Conservation (phyloP, 2,888 invertebrate species). For the Hemaris fuciformis region DNA sequence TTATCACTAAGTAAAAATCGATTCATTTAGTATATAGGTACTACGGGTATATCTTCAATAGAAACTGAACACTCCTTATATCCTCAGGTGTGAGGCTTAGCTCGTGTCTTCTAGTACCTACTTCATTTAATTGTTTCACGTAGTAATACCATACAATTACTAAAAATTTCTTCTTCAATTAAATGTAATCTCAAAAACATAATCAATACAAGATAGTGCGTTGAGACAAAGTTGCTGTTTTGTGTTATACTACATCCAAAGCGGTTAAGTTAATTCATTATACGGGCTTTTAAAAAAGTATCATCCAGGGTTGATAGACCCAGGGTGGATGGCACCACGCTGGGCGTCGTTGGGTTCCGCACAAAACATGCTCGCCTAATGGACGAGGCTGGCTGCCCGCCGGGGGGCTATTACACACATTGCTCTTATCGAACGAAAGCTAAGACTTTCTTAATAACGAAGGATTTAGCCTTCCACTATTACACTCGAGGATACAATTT, state of each 20-base stretch:
- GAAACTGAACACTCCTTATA: too few relatives aligned
- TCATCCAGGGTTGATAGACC: conserved; percentile 36
- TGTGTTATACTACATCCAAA: background rate
- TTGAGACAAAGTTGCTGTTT: too few relatives aligned
- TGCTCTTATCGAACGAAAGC: conserved; percentile 62
- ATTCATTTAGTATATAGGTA: too few relatives aligned
- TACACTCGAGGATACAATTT: conserved; percentile 34
- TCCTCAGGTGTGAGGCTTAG: too few relatives aligned
- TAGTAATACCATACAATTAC: too few relatives aligned
- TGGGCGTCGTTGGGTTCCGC: conserved; percentile 62
- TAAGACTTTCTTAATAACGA: conserved; percentile 61
- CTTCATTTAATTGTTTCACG: too few relatives aligned
- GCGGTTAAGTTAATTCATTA: conserved; percentile 1
- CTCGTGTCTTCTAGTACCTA: too few relatives aligned
- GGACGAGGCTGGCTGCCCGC: conserved; percentile 54
- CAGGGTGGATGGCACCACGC: conserved; percentile 50
- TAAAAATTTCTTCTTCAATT: too few relatives aligned
- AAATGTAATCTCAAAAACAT: too few relatives aligned
- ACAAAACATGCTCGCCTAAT: conserved; percentile 65
- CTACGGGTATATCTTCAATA: too few relatives aligned
- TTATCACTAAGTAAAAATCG: too few relatives aligned
- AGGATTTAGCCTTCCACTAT: conserved; percentile 46
- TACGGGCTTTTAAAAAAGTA: conserved; percentile 36
- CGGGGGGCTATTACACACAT: conserved; percentile 62
- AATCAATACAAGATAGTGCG: too few relatives aligned